phyloP scores from a whole-genome alignment of 2,888 invertebrate genomes.

The Tipula lateralis region DNA sequence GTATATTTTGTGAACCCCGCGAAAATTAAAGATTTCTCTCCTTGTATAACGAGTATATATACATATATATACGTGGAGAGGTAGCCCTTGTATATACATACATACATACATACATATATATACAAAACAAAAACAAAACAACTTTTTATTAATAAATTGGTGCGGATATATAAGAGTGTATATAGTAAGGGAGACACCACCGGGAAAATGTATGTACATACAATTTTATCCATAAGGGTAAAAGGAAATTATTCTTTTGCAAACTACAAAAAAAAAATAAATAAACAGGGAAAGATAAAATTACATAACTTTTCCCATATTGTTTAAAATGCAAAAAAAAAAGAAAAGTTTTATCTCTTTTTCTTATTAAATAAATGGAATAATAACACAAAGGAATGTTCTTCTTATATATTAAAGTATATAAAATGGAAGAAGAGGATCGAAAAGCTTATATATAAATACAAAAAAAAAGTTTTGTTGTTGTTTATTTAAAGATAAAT shows the following conservation, averaged over 20 bases:
- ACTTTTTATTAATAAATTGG: background rate
- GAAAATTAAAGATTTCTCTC: background rate
- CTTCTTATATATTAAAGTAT: background rate
- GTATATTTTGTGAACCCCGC: background rate
- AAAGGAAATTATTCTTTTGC: slow-evolving; percentile 19
- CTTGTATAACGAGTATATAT: background rate
- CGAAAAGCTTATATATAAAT: background rate
- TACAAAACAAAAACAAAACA: background rate
- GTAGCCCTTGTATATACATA: background rate
- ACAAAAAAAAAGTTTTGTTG: background rate
- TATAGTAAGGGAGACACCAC: background rate
- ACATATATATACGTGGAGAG: background rate
- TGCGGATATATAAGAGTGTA: background rate
- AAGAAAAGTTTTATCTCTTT: slow-evolving; percentile 6
- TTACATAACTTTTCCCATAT: slow-evolving; percentile 19
- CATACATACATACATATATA: background rate
- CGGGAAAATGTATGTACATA: background rate
- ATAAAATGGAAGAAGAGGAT: background rate
- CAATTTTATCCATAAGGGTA: slow-evolving; percentile 11
- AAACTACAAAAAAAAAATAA: background rate
- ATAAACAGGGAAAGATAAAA: background rate
- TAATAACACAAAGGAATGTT: slow-evolving; percentile 11
- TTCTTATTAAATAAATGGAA: slow-evolving; percentile 24
- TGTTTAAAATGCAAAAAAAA: slow-evolving; percentile 20
- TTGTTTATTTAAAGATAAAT: slow-evolving; percentile 19